Evolutionary conservation across 2,797 vertebrate species (phyloP).

Genomic region (Platyrinchus mystaceus): DNA sequence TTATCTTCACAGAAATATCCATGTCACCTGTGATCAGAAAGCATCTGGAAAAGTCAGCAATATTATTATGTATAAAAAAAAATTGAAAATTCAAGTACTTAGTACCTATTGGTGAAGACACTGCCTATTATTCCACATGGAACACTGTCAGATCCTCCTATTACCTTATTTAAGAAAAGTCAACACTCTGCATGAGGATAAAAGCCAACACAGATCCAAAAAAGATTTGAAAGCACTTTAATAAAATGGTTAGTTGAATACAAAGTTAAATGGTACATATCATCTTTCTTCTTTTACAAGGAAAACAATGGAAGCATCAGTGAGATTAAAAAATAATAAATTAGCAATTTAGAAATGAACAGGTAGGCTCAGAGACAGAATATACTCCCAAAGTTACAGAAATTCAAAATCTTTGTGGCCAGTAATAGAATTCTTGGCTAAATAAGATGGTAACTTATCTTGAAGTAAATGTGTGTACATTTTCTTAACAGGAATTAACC

Average conservation of each 20-base stretch:
- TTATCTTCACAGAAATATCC: neutral
- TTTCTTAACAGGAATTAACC: neutral
- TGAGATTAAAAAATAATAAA: neutral
- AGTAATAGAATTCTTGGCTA: neutral
- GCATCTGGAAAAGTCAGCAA: neutral
- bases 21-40: neutral
- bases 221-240: neutral
- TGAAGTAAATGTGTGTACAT: neutral
- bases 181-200: neutral
- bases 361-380: neutral
- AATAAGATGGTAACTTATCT: neutral
- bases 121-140: accelerated
- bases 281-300: neutral
- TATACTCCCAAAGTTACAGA: neutral
- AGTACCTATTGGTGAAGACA: neutral
- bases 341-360: neutral
- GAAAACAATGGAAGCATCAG: neutral
- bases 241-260: neutral
- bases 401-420: neutral
- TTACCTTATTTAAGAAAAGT: neutral
- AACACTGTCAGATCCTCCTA: neutral
- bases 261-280: neutral
- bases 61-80: neutral
- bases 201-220: neutral
- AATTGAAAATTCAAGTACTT: neutral